These are phyloP conservation scores for Calyptommatus sinebrachiatus DNA, from an alignment of 2,113 vertebrate species.

Conservation along the genomic window DNA sequence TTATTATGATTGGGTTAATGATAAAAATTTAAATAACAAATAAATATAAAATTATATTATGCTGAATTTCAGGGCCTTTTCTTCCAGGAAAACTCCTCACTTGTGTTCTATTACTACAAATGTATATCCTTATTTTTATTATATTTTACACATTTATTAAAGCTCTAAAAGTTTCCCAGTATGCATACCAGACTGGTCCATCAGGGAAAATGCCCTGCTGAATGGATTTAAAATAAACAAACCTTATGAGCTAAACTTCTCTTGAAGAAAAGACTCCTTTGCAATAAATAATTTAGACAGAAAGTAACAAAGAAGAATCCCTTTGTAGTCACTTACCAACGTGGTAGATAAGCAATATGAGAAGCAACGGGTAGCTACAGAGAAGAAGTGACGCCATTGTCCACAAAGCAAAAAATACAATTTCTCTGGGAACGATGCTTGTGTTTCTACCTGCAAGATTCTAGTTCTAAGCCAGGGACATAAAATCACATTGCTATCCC, in stretches of 20 bases:
- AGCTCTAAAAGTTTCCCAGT: too few relatives aligned
- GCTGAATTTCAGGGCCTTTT: too few relatives aligned
- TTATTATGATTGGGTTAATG: too few relatives aligned
- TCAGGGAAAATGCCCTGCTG: too few relatives aligned
- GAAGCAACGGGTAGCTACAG: not conserved
- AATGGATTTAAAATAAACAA: not conserved
- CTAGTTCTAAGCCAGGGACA: not conserved
- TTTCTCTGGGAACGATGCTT: not conserved
- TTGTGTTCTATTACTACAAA: too few relatives aligned
- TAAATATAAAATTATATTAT: too few relatives aligned
- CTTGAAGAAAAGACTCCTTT: not conserved
- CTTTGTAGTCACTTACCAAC: not conserved
- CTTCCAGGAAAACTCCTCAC: too few relatives aligned
- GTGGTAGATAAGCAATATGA: rapidly evolving
- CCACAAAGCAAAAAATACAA: not conserved
- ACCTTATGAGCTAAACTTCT: not conserved
- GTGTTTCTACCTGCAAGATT: not conserved
- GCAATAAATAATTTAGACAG: not conserved
- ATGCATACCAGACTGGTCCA: too few relatives aligned
- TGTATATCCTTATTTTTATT: too few relatives aligned
- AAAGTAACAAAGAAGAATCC: not conserved
- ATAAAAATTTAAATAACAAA: too few relatives aligned
- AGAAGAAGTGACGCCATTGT: not conserved
- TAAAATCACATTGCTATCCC: not conserved
- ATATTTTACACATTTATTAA: too few relatives aligned